Percentiles rank a stretch among this genome's conserved stretches.
These are phyloP conservation scores for Macrocentrus cingulum DNA, from an alignment of 1,140 invertebrate genomes.

Conservation along the genomic window DNA sequence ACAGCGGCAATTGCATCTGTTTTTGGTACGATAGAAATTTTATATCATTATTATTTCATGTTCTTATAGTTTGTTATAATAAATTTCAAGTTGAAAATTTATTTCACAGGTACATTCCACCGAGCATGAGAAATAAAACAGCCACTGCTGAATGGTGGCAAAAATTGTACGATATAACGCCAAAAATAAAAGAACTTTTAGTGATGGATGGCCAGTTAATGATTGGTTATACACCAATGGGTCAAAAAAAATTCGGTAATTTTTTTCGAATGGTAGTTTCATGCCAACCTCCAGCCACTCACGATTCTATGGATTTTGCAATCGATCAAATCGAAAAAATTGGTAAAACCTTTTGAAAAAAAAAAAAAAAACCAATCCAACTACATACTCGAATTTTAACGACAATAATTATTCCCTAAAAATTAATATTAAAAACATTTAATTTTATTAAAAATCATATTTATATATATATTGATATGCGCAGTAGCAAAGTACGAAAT, in stretches of 20 bases:
- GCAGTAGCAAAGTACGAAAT: background rate
- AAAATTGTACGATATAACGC: slow-evolving; percentile 71
- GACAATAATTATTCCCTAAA: no score
- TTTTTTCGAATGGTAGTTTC: slow-evolving; percentile 88
- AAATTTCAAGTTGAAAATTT: no score
- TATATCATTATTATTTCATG: no score
- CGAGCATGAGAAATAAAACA: slow-evolving; percentile 65
- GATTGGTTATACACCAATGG: slow-evolving; percentile 83
- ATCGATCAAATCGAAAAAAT: slow-evolving; percentile 64
- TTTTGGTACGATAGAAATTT: slow-evolving; percentile 71
- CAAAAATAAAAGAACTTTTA: slow-evolving; percentile 82
- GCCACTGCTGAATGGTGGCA: slow-evolving; percentile 71
- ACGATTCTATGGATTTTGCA: slow-evolving; percentile 65
- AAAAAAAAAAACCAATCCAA: background rate
- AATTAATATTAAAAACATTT: no score
- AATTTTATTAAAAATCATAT: no score
- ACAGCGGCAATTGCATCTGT: slow-evolving; percentile 82
- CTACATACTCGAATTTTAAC: background rate
- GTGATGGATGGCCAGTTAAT: slow-evolving; percentile 76
- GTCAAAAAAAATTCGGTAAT: slow-evolving; percentile 68
- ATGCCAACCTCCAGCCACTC: slow-evolving; percentile 70
- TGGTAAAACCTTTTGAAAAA: slow-evolving; percentile 42
- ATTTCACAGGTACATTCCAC: slow-evolving; percentile 68
- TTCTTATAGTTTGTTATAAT: no score
- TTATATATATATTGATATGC: no score